Evolutionary conservation across 1,140 invertebrate genomes (phyloP).

Genomic region (Hestina assimilis): DNA sequence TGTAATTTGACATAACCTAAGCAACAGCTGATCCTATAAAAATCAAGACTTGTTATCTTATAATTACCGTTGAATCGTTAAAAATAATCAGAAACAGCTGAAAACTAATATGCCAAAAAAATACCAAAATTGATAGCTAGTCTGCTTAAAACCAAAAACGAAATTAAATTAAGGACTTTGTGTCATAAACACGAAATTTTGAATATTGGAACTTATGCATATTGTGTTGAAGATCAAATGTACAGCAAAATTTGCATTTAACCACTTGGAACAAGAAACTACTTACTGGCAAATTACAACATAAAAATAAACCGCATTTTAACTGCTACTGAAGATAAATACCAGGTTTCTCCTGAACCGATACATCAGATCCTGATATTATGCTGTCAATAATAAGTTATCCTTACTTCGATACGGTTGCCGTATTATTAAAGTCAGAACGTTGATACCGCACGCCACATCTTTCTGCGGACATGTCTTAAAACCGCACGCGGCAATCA

Average conservation of each 20-base stretch:
- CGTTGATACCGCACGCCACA: slow-evolving; percentile 42
- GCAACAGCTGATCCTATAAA: too few species aligned
- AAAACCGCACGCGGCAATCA: slow-evolving; percentile 58
- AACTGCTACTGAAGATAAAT: slow-evolving; percentile 36
- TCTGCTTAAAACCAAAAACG: neutral
- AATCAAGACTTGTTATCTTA: neutral
- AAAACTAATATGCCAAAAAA: neutral
- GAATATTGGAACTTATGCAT: neutral
- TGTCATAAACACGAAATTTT: neutral
- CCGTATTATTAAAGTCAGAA: slow-evolving; percentile 58
- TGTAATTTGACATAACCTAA: too few species aligned
- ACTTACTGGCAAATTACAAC: slow-evolving; percentile 18
- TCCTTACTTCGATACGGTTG: slow-evolving; percentile 47
- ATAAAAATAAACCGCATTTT: slow-evolving; percentile 26
- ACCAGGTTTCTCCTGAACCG: slow-evolving; percentile 28
- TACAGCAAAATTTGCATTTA: neutral
- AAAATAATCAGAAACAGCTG: neutral
- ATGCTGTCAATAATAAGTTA: slow-evolving; percentile 57
- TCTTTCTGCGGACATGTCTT: slow-evolving; percentile 51
- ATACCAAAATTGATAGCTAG: too few species aligned
- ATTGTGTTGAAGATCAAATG: neutral
- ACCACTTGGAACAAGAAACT: slow-evolving; percentile 5
- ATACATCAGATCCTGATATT: slow-evolving; percentile 45
- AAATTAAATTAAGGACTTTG: neutral
- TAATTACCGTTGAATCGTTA: neutral